These are phyloP conservation scores for Bicyclus anynana DNA, from an alignment of 1,140 invertebrate genomes.

Conservation along the genomic window DNA sequence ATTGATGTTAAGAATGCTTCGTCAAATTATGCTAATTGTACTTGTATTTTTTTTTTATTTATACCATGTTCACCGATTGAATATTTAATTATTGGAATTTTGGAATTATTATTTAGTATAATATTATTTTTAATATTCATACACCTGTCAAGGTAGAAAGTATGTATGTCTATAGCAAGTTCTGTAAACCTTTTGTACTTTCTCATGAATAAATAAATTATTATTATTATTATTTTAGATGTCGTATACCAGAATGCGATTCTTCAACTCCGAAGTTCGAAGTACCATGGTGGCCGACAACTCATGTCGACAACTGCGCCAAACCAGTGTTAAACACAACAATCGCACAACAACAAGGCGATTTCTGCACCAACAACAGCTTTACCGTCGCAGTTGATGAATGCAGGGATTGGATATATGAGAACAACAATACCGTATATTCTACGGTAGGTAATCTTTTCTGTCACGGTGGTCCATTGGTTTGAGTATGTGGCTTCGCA, in stretches of 20 bases:
- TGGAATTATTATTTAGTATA: too few relatives aligned
- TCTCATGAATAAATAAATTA: neutral
- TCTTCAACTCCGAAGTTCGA: constrained; percentile 9
- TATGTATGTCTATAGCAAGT: too few relatives aligned
- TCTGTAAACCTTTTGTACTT: neutral
- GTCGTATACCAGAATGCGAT: constrained; percentile 49
- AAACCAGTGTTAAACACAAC: constrained; percentile 38
- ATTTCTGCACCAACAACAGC: constrained; percentile 35
- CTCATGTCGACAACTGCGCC: constrained; percentile 35
- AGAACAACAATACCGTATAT: constrained; percentile 48
- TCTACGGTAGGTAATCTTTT: constrained; percentile 35
- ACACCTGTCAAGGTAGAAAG: too few relatives aligned
- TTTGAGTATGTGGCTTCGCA: too few relatives aligned
- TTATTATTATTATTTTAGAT: constrained; percentile 21
- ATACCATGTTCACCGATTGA: too few relatives aligned
- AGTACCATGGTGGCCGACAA: constrained; percentile 41
- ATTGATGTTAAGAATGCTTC: too few relatives aligned
- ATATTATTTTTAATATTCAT: too few relatives aligned
- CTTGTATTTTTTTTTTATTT: too few relatives aligned
- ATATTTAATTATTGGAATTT: too few relatives aligned
- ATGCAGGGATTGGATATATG: constrained; percentile 55
- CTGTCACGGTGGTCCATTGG: too few relatives aligned
- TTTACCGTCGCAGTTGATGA: constrained; percentile 33
- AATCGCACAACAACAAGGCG: neutral
- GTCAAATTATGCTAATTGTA: too few relatives aligned